These are phyloP conservation scores for Chrysolina oricalcia DNA, from an alignment of 2,888 invertebrate genomes.

Conservation along the genomic window DNA sequence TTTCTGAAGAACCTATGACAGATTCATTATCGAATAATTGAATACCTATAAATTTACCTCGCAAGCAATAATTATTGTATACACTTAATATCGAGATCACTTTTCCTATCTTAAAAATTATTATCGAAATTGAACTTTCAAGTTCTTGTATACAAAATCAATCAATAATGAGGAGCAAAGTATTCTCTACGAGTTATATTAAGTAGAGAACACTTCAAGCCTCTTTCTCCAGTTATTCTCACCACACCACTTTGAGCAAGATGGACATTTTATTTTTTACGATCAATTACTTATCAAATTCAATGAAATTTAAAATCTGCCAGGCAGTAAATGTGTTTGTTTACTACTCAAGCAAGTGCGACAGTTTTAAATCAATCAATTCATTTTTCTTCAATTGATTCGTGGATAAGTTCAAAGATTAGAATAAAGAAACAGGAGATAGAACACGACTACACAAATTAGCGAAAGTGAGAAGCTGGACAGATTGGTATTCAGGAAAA, in stretches of 20 bases:
- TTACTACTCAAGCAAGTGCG: too few species aligned
- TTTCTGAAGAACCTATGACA: background rate
- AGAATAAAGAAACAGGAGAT: too few species aligned
- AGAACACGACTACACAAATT: too few species aligned
- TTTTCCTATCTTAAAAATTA: constrained; percentile 13
- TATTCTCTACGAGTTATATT: background rate
- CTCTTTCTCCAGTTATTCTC: background rate
- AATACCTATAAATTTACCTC: background rate
- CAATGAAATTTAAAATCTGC: too few species aligned
- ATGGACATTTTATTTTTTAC: background rate
- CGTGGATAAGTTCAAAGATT: too few species aligned
- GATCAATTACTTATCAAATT: too few species aligned
- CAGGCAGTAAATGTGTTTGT: too few species aligned
- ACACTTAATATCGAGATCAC: constrained; percentile 4
- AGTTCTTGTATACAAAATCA: background rate
- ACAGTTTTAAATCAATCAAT: too few species aligned
- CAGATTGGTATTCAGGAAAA: too few species aligned
- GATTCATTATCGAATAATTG: background rate
- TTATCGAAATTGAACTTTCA: constrained; percentile 4
- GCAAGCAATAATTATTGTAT: constrained; percentile 12
- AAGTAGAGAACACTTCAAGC: background rate
- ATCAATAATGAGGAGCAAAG: background rate
- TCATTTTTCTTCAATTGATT: too few species aligned
- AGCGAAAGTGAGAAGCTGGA: too few species aligned
- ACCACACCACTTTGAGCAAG: constrained; percentile 13